phyloP scores from a whole-genome alignment of 2,888 invertebrate species.

The Fabriciana adippe region DNA sequence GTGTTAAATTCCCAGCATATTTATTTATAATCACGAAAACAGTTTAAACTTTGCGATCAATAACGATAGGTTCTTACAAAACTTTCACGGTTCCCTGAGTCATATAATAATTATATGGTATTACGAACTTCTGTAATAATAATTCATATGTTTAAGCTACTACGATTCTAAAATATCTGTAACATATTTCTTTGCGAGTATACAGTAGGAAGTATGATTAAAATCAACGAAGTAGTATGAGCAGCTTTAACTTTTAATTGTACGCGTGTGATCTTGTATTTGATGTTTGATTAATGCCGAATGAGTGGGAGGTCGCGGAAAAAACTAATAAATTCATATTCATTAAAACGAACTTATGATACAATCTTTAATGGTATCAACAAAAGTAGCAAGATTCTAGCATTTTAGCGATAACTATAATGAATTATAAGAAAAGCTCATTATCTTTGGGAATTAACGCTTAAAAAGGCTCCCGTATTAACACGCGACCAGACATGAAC shows the following conservation, averaged over 20 bases:
- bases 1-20: too few species aligned
- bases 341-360: neutral
- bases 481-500: constrained; percentile 31
- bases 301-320: constrained; percentile 11
- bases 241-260: neutral
- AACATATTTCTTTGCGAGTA: too few species aligned
- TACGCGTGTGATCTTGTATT: neutral
- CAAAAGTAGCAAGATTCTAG: neutral
- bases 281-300: neutral
- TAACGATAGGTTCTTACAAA: constrained; percentile 21
- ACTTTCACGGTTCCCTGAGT: constrained; percentile 25
- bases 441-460: constrained; percentile 25
- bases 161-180: too few species aligned
- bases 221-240: neutral
- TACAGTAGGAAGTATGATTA: too few species aligned
- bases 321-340: constrained; percentile 12
- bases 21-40: constrained; percentile 1
- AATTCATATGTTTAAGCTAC: neutral
- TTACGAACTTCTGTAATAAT: constrained; percentile 5
- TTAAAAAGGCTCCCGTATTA: constrained; percentile 31
- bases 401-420: constrained; percentile 13
- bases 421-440: constrained; percentile 9
- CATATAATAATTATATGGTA: constrained; percentile 18
- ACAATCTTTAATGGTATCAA: neutral
- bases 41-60: constrained; percentile 14